Percentiles rank a stretch among this genome's conserved stretches.
phyloP scores from a whole-genome alignment of 2,888 invertebrate species.

The Acanthococcus lagerstroemiae region DNA sequence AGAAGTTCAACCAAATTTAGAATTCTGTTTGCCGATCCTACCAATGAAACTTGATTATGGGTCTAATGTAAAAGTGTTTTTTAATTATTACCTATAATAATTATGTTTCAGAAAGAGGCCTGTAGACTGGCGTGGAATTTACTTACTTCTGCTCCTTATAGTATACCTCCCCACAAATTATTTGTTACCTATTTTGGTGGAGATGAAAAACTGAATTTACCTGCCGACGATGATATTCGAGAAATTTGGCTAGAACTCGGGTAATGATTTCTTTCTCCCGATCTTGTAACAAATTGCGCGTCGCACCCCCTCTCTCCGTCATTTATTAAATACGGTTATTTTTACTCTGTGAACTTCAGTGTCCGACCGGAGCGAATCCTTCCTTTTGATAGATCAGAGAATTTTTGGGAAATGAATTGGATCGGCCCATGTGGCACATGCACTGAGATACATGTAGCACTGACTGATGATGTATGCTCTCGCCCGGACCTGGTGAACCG shows the following conservation, averaged over 20 bases:
- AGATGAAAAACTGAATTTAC: constrained; percentile 54
- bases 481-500: constrained; percentile 47
- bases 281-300: background rate
- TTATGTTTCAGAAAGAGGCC: constrained; percentile 71
- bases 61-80: too few species aligned
- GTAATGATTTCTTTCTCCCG: constrained; percentile 43
- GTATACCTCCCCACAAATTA: constrained; percentile 62
- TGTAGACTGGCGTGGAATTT: constrained; percentile 82
- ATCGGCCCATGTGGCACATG: constrained; percentile 91
- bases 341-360: constrained; percentile 45
- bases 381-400: constrained; percentile 66
- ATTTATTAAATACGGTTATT: background rate
- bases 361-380: constrained; percentile 60
- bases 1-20: too few species aligned
- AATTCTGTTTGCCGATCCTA: too few species aligned
- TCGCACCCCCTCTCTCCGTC: background rate
- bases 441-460: constrained; percentile 92
- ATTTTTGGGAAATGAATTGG: constrained; percentile 96
- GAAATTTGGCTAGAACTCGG: constrained; percentile 72
- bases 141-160: constrained; percentile 65
- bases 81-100: too few species aligned
- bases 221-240: constrained; percentile 68
- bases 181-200: constrained; percentile 90
- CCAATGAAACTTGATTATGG: too few species aligned
- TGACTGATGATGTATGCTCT: too few species aligned